A percentile compares a stretch with the other conserved stretches of the same genome.
Evolutionary conservation across 92 coral and sea anemone species (phyloP).

Genomic region (Parazoanthus swiftii): DNA sequence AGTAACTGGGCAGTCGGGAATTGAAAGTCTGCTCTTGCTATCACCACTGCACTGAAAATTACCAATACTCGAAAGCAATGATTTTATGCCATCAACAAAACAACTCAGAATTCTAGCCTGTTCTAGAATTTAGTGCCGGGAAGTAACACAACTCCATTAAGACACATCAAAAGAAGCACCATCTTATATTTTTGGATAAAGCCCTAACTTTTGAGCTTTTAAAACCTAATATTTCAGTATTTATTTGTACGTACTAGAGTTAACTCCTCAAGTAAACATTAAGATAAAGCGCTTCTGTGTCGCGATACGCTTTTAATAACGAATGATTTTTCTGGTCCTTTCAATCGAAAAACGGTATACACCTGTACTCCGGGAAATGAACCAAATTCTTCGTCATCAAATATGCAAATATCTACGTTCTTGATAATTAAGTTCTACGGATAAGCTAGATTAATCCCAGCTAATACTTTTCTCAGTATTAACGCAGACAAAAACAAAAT

Average conservation of each 20-base stretch:
- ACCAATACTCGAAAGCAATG: too few relatives aligned
- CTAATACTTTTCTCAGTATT: not conserved
- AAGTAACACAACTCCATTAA: too few relatives aligned
- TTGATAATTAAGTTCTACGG: not conserved
- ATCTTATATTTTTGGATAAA: too few relatives aligned
- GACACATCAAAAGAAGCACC: too few relatives aligned
- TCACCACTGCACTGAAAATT: not conserved
- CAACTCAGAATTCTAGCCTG: too few relatives aligned
- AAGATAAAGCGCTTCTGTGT: not conserved
- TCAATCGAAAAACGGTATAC: not conserved
- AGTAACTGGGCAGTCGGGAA: not conserved
- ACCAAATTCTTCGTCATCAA: not conserved
- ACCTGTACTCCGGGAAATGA: not conserved
- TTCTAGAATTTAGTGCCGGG: too few relatives aligned
- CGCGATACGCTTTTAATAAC: not conserved
- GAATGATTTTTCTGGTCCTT: not conserved
- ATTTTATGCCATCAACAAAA: not conserved
- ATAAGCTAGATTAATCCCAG: not conserved
- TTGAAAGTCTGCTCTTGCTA: not conserved
- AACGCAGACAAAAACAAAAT: not conserved
- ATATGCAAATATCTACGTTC: constrained; percentile 15
- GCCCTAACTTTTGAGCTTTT: too few relatives aligned
- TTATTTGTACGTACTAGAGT: not conserved
- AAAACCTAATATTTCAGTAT: too few relatives aligned
- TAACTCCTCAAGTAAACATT: not conserved